Conservation (phyloP, 2,888 invertebrate species). For the Cartodere bifasciata region DNA sequence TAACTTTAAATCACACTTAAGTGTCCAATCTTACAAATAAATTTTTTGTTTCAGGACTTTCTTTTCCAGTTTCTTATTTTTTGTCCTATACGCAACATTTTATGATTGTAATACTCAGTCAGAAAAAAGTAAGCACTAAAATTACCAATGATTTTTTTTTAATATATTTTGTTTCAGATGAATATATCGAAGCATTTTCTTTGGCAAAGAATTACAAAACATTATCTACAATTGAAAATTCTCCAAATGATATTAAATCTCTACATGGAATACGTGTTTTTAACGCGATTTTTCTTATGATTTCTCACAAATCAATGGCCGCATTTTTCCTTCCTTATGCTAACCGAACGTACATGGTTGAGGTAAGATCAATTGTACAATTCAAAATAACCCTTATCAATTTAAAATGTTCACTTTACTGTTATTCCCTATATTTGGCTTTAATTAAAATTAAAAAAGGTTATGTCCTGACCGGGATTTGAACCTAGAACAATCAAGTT, state of each 20-base stretch:
- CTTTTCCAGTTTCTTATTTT: constrained; percentile 22
- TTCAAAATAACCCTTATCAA: no score
- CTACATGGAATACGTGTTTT: constrained; percentile 54
- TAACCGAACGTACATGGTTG: constrained; percentile 52
- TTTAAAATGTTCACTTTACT: no score
- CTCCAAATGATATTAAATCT: constrained; percentile 44
- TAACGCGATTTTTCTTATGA: constrained; percentile 49
- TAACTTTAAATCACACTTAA: no score
- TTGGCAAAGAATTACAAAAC: constrained; percentile 44
- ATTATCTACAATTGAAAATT: constrained; percentile 41
- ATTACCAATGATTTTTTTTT: constrained; percentile 5
- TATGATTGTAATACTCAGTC: constrained; percentile 22
- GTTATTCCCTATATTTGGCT: no score
- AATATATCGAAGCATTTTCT: constrained; percentile 47
- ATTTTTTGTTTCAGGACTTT: constrained; percentile 24
- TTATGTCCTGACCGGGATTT: no score
- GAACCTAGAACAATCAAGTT: no score
- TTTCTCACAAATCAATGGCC: constrained; percentile 61
- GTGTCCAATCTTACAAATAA: no score
- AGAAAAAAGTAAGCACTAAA: constrained; percentile 23
- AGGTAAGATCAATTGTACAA: no score
- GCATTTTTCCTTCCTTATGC: constrained; percentile 52
- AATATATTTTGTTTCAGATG: constrained; percentile 29
- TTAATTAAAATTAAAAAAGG: no score
- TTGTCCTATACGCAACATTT: constrained; percentile 24